Percentiles rank a stretch among this genome's conserved stretches.
Evolutionary conservation across 2,113 vertebrate species (phyloP).

Genomic region (Gasterosteus nipponicus): DNA sequence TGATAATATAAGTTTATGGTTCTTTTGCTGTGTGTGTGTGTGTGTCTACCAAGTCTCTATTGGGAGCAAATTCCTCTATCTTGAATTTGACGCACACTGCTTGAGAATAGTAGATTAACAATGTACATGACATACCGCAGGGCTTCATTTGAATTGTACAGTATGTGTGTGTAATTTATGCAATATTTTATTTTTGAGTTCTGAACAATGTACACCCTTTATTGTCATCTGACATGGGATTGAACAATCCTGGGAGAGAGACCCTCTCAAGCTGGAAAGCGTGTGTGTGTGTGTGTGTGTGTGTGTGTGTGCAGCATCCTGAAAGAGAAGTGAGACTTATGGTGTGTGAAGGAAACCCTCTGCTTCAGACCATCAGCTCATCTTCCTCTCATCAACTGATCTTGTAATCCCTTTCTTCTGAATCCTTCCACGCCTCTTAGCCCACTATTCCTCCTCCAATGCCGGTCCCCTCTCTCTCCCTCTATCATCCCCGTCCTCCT

Average conservation of each 20-base stretch:
- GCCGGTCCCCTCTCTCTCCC: constrained; percentile 12
- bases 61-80: background rate
- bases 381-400: constrained; percentile 34
- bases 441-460: constrained; percentile 23
- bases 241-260: background rate
- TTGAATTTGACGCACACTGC: constrained; percentile 10
- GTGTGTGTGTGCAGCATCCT: constrained; percentile 1
- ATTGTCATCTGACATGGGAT: background rate
- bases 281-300: background rate
- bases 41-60: background rate
- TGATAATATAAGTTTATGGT: constrained; percentile 1
- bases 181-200: background rate
- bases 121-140: background rate
- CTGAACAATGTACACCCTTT: background rate
- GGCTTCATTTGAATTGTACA: background rate
- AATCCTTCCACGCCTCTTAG: constrained; percentile 9
- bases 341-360: constrained; percentile 35
- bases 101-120: constrained; percentile 3
- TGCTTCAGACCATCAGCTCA: constrained; percentile 42
- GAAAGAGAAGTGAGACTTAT: constrained; percentile 37
- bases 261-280: constrained; percentile 1
- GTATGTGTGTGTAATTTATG: background rate
- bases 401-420: constrained; percentile 26
- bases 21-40: background rate
- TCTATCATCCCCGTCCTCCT: background rate